These are phyloP conservation scores for Mus minutoides DNA, from an alignment of 2,797 vertebrate species.

Conservation along the genomic window DNA sequence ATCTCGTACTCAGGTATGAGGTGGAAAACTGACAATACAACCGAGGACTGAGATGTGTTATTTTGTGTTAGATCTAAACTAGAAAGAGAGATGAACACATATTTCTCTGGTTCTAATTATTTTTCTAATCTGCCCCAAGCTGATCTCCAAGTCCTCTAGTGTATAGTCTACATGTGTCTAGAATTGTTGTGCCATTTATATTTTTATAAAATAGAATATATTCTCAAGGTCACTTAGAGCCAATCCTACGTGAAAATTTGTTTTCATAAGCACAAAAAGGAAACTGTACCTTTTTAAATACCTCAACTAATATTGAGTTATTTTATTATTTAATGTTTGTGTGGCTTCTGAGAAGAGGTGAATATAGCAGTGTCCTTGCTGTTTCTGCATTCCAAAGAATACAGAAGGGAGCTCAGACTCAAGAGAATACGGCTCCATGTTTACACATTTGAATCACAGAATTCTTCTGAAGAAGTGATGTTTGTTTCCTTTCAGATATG, in stretches of 20 bases:
- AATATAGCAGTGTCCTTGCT: not conserved
- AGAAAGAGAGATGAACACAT: not conserved
- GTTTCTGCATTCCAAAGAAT: not conserved
- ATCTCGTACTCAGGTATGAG: not conserved
- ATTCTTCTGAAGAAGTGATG: slow-evolving; percentile 50
- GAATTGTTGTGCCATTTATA: not conserved
- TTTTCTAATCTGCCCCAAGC: not conserved
- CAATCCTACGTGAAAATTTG: not conserved
- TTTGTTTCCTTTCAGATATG: slow-evolving; percentile 44
- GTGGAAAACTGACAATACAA: not conserved
- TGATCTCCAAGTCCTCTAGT: not conserved
- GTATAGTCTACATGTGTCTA: not conserved
- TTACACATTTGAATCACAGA: slow-evolving; percentile 43
- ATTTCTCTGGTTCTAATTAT: not conserved
- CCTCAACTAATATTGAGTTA: not conserved
- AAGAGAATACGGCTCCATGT: not conserved
- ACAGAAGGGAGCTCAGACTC: not conserved
- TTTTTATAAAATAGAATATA: not conserved
- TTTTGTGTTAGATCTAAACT: not conserved
- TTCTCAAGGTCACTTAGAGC: not conserved
- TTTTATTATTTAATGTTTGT: slow-evolving; percentile 25
- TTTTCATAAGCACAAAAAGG: not conserved
- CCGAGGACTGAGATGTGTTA: not conserved
- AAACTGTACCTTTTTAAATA: not conserved
- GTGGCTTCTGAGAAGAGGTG: not conserved